phyloP scores from a whole-genome alignment of 2,113 vertebrate genomes.

The Lophura nycthemera region DNA sequence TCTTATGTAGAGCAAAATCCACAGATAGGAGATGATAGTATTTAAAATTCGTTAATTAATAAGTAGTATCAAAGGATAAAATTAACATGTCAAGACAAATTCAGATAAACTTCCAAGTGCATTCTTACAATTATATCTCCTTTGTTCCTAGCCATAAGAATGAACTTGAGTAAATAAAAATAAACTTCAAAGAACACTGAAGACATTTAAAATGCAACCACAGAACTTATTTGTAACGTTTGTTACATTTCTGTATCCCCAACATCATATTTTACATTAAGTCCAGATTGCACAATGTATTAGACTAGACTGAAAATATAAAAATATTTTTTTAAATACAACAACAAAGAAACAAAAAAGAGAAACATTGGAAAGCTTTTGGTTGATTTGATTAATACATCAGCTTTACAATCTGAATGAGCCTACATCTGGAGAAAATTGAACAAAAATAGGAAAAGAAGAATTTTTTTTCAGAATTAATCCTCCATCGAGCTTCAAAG shows the following conservation, averaged over 20 bases:
- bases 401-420: slow-evolving; percentile 13
- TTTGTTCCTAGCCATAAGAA: slow-evolving; percentile 34
- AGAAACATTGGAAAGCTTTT: neutral
- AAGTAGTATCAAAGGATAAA: neutral
- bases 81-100: neutral
- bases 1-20: neutral
- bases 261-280: slow-evolving; percentile 48
- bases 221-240: slow-evolving; percentile 37
- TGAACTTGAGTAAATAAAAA: slow-evolving; percentile 42
- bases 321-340: neutral
- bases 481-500: neutral
- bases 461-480: neutral
- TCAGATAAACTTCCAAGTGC: neutral
- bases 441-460: neutral
- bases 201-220: slow-evolving; percentile 35
- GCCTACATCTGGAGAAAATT: slow-evolving; percentile 27
- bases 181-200: slow-evolving; percentile 46
- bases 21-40: neutral
- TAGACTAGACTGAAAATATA: slow-evolving; percentile 19
- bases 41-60: slow-evolving; percentile 10
- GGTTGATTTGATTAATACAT: neutral
- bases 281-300: slow-evolving; percentile 26
- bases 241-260: slow-evolving; percentile 24
- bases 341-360: slow-evolving; percentile 8
- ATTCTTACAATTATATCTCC: neutral